Percentiles rank a stretch among this genome's conserved stretches.
phyloP scores from a whole-genome alignment of 2,797 vertebrate species.

The Pitangus sulphuratus region DNA sequence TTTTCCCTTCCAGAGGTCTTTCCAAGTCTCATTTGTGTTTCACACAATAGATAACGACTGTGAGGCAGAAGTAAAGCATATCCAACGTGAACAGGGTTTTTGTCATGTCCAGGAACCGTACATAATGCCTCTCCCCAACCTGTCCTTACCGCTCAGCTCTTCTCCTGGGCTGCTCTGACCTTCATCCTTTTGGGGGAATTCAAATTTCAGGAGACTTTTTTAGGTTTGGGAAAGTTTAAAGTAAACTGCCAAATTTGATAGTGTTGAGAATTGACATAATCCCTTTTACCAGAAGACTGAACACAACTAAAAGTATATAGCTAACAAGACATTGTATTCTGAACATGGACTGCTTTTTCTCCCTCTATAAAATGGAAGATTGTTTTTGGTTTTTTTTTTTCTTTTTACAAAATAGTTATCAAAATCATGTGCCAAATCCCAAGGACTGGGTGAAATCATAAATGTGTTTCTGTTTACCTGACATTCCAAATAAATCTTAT shows the following conservation, averaged over 20 bases:
- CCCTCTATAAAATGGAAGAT: background rate
- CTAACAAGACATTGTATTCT: background rate
- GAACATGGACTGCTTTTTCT: background rate
- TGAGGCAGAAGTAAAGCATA: background rate
- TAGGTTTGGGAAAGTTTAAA: background rate
- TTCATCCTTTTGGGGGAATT: background rate
- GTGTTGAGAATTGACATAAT: background rate
- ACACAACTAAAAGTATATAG: background rate
- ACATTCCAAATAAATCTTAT: background rate
- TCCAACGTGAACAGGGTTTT: background rate
- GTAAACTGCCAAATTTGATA: background rate
- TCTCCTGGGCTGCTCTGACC: background rate
- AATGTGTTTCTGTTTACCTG: background rate
- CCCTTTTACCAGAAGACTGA: background rate
- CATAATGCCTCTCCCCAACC: background rate
- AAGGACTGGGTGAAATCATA: background rate
- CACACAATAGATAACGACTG: accelerated
- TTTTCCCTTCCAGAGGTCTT: background rate
- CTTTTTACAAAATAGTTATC: background rate
- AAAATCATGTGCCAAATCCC: background rate
- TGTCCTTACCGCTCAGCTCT: background rate
- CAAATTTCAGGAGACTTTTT: background rate
- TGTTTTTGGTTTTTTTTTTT: background rate
- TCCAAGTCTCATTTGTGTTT: background rate
- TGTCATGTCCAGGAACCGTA: background rate